These are phyloP conservation scores for Cyrtodaria siliqua DNA, from an alignment of 2,888 invertebrate genomes.

Conservation along the genomic window DNA sequence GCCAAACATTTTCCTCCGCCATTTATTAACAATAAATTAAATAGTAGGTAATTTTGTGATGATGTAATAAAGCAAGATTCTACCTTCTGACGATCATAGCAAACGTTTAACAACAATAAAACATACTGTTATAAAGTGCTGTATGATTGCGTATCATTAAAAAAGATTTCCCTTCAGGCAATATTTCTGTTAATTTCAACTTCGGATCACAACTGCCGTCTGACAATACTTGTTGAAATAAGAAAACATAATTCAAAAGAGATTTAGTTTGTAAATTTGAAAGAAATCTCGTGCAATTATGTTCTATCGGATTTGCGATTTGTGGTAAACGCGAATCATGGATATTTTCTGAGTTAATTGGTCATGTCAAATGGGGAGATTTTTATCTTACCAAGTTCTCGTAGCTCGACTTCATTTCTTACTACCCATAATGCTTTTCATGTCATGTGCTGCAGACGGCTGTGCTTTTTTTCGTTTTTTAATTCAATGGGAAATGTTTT, in stretches of 20 bases:
- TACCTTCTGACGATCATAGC: too few species aligned
- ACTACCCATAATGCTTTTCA: conserved; percentile 41
- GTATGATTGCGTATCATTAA: conserved; percentile 34
- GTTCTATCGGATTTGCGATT: conserved; percentile 58
- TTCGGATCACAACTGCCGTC: too few species aligned
- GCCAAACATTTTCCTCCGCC: background rate
- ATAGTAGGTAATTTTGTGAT: conserved; percentile 2
- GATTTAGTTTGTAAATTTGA: conserved; percentile 31
- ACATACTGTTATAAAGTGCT: conserved; percentile 32
- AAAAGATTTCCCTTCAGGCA: conserved; percentile 18
- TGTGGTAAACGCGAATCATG: conserved; percentile 37
- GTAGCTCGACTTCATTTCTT: conserved; percentile 29
- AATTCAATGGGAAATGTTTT: background rate
- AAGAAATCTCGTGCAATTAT: conserved; percentile 63
- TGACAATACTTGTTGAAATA: conserved; percentile 14
- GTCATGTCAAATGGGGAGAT: conserved; percentile 60
- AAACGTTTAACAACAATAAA: conserved; percentile 4
- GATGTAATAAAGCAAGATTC: background rate
- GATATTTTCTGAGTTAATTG: conserved; percentile 67
- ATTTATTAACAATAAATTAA: conserved; percentile 6
- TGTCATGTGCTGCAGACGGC: background rate
- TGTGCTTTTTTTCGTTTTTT: background rate
- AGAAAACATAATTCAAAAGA: conserved; percentile 41
- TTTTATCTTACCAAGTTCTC: conserved; percentile 42
- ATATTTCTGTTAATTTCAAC: conserved; percentile 24